Conservation (phyloP, 2,888 invertebrate species). For the Syrphus vitripennis region DNA sequence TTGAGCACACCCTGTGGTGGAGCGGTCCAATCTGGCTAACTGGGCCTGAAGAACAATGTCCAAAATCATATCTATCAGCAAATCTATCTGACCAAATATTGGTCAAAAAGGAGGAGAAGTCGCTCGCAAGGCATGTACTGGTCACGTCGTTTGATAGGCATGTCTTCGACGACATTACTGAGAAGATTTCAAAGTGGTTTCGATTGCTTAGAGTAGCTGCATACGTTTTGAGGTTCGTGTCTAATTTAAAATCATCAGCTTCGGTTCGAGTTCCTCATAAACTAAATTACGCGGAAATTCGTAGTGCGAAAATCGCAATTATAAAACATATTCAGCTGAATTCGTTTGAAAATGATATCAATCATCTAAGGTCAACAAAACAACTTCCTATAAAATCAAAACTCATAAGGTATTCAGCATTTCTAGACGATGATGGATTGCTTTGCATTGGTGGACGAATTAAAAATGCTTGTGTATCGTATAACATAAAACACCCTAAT, state of each 20-base stretch:
- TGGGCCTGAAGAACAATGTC: not conserved
- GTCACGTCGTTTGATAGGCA: too few species aligned
- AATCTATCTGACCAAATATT: not conserved
- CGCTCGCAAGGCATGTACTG: not conserved
- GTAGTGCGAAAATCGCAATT: not conserved
- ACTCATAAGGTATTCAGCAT: not conserved
- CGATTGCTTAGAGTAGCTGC: not conserved
- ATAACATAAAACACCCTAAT: constrained; percentile 22
- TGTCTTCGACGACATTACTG: not conserved
- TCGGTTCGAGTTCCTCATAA: not conserved
- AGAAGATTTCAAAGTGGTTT: constrained; percentile 21
- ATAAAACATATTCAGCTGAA: not conserved
- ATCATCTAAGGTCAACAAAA: not conserved
- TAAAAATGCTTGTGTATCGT: not conserved
- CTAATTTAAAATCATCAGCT: not conserved
- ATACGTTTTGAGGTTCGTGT: constrained; percentile 11
- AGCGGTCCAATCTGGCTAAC: not conserved
- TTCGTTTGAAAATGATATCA: not conserved
- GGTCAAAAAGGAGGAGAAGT: not conserved
- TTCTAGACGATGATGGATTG: too few species aligned
- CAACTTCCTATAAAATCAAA: not conserved
- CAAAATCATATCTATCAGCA: not conserved
- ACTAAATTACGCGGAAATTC: not conserved
- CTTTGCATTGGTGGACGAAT: constrained; percentile 22
- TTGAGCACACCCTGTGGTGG: not conserved